Evolutionary conservation across 2,888 invertebrate species (phyloP).

Genomic region (Rotaria macrura): DNA sequence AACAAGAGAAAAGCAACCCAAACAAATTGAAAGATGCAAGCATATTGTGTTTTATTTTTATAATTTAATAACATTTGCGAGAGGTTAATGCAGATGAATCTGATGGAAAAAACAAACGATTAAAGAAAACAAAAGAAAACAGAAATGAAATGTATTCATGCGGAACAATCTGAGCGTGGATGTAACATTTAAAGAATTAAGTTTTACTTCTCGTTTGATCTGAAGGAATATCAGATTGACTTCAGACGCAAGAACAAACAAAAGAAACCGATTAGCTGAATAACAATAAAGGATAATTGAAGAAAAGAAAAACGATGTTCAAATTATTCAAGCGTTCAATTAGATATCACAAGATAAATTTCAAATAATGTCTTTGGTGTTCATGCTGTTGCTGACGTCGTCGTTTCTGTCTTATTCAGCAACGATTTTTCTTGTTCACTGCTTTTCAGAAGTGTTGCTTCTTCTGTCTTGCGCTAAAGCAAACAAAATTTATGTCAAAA

Average conservation of each 20-base stretch:
- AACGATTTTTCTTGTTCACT: not conserved
- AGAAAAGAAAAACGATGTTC: not conserved
- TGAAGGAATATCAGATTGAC: not conserved
- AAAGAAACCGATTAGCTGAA: not conserved
- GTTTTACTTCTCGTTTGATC: not conserved
- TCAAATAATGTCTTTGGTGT: not conserved
- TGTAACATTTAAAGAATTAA: not conserved
- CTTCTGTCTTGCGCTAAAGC: not conserved
- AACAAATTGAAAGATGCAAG: not conserved
- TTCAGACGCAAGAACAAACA: not conserved
- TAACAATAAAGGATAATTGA: not conserved
- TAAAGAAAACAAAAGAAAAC: no score
- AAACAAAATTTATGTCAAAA: not conserved
- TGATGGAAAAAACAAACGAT: not conserved
- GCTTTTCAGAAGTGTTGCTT: not conserved
- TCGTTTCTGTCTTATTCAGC: not conserved
- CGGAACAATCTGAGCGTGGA: not conserved
- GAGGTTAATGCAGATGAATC: not conserved
- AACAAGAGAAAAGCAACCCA: not conserved
- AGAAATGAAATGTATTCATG: not conserved
- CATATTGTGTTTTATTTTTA: not conserved
- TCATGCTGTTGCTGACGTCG: not conserved
- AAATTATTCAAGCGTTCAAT: not conserved
- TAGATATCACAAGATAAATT: not conserved
- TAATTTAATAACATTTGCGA: not conserved